A percentile compares a stretch with the other conserved stretches of the same genome.
phyloP scores from a whole-genome alignment of 2,113 vertebrate species.

The Protobothrops mucrosquamatus region DNA sequence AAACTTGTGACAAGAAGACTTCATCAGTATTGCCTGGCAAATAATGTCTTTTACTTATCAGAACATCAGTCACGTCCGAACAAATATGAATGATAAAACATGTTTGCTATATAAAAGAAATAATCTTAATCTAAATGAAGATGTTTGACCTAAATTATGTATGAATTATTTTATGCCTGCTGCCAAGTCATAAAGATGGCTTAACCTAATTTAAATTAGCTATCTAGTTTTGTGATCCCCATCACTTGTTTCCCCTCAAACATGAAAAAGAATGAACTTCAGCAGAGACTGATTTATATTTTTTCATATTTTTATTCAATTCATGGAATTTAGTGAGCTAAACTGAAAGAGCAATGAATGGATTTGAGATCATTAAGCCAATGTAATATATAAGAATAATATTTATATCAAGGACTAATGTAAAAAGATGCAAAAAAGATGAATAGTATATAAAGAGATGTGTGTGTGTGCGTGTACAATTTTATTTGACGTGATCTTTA shows the following conservation, averaged over 20 bases:
- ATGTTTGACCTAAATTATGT: background rate
- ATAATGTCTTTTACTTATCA: conserved; percentile 49
- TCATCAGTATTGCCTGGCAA: conserved; percentile 47
- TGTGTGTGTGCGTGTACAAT: background rate
- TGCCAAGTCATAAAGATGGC: background rate
- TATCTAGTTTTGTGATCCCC: background rate
- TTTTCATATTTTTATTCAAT: conserved; percentile 25
- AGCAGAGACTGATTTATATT: conserved; percentile 9
- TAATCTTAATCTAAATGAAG: conserved; percentile 43
- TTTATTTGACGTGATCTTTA: background rate
- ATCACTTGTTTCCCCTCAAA: background rate
- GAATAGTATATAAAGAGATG: background rate
- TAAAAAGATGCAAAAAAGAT: background rate
- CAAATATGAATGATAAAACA: conserved; percentile 37
- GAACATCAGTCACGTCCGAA: conserved; percentile 43
- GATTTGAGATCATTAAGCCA: conserved; percentile 15
- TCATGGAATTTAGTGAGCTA: conserved; percentile 9
- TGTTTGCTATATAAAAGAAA: conserved; percentile 41
- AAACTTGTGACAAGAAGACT: conserved; percentile 40
- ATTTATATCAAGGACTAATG: conserved; percentile 3
- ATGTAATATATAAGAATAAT: background rate
- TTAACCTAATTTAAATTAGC: conserved; percentile 24
- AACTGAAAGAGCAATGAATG: conserved; percentile 30
- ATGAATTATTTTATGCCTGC: conserved; percentile 26
- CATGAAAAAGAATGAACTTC: background rate